A percentile compares a stretch with the other conserved stretches of the same genome.
Conservation (phyloP, 2,888 invertebrate species). For the Lasioglossum villosulum region DNA sequence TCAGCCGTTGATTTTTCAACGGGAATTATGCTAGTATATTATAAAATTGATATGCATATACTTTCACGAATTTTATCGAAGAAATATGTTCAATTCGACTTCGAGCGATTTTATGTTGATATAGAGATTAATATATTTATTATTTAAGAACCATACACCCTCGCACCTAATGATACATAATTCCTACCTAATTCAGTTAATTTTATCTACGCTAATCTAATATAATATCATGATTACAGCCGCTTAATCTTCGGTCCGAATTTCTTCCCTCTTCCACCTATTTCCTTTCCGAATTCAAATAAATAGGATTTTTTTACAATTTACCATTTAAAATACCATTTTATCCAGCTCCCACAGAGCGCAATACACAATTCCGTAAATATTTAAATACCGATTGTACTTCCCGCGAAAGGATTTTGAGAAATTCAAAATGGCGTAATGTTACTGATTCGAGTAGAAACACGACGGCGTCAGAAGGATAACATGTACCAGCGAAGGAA, state of each 20-base stretch:
- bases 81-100: background rate
- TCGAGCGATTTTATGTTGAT: background rate
- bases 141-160: too few species aligned
- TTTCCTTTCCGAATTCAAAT: background rate
- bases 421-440: constrained; percentile 69
- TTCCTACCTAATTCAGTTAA: too few species aligned
- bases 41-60: constrained; percentile 4
- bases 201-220: too few species aligned
- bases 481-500: constrained; percentile 47
- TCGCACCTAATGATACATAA: too few species aligned
- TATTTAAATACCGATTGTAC: constrained; percentile 56
- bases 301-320: too few species aligned
- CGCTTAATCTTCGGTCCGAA: background rate
- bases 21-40: background rate
- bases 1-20: too few species aligned
- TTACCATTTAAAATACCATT: too few species aligned
- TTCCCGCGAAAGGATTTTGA: constrained; percentile 69
- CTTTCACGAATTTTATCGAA: background rate
- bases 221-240: too few species aligned
- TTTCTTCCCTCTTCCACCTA: background rate
- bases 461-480: constrained; percentile 63
- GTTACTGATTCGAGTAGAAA: constrained; percentile 50
- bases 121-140: background rate
- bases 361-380: constrained; percentile 29
- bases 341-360: too few species aligned